Evolutionary conservation across 2,888 invertebrate species (phyloP).

Genomic region (Cartodere bifasciata): DNA sequence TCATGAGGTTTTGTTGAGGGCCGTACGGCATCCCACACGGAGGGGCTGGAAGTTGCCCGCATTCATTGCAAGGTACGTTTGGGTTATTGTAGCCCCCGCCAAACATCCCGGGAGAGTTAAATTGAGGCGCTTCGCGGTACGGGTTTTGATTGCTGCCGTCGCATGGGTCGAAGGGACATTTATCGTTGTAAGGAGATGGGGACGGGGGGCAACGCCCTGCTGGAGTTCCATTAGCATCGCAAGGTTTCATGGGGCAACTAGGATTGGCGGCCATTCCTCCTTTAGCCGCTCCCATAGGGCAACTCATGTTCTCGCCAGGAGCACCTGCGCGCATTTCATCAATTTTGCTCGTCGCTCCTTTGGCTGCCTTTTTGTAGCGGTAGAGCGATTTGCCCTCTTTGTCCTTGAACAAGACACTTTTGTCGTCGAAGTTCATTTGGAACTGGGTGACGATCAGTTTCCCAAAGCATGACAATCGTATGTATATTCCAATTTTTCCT

Average conservation of each 20-base stretch:
- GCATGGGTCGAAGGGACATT: not conserved
- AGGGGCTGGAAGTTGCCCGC: not conserved
- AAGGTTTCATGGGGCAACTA: conserved; percentile 12
- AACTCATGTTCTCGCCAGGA: not conserved
- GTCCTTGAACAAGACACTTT: conserved; percentile 35
- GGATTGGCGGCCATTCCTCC: conserved; percentile 3
- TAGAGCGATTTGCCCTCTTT: conserved; percentile 34
- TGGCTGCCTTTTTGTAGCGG: conserved; percentile 32
- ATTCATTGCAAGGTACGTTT: conserved; percentile 1
- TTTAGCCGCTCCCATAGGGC: not conserved
- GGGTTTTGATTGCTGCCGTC: not conserved
- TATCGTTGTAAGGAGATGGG: not conserved
- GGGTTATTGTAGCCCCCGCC: too few species aligned
- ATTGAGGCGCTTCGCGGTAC: too few species aligned
- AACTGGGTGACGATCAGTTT: conserved; percentile 53
- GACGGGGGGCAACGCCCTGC: not conserved
- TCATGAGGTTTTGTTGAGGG: too few species aligned
- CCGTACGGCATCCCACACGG: conserved; percentile 1
- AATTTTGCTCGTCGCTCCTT: not conserved
- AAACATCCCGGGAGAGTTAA: too few species aligned
- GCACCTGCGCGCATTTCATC: not conserved
- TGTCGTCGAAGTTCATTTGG: conserved; percentile 39
- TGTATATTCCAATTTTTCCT: conserved; percentile 47
- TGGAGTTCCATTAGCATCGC: too few species aligned
- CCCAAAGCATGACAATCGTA: conserved; percentile 54